Conservation (phyloP, 2,888 invertebrate species). For the Dasysyrphus tricinctus region DNA sequence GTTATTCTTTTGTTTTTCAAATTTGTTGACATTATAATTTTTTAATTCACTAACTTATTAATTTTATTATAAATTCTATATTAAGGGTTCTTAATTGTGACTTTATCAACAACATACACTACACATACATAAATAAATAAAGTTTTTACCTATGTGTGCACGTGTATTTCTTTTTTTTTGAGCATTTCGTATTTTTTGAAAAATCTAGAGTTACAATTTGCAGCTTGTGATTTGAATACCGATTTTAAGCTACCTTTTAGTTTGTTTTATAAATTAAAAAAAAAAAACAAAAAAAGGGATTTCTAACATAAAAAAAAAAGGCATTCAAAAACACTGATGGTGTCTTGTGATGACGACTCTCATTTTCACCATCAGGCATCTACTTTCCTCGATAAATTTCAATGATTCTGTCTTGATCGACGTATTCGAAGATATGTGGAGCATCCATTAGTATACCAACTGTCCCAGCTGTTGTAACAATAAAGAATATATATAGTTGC, state of each 20-base stretch:
- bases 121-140: slow-evolving; percentile 9
- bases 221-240: slow-evolving; percentile 55
- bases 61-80: slow-evolving; percentile 45
- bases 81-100: slow-evolving; percentile 45
- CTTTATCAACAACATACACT: slow-evolving; percentile 56
- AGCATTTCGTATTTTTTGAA: slow-evolving; percentile 54
- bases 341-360: slow-evolving; percentile 51
- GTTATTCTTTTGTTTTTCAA: not conserved
- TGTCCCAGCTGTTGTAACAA: slow-evolving; percentile 97
- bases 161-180: slow-evolving; percentile 20
- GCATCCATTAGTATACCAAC: slow-evolving; percentile 98
- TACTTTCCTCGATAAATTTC: slow-evolving; percentile 97
- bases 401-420: slow-evolving; percentile 97
- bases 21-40: slow-evolving; percentile 31
- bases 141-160: not conserved
- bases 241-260: slow-evolving; percentile 31
- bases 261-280: not conserved
- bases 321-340: slow-evolving; percentile 21
- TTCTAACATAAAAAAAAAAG: slow-evolving; percentile 16
- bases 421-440: slow-evolving; percentile 98
- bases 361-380: slow-evolving; percentile 74
- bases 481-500: slow-evolving; percentile 97
- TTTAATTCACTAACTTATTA: slow-evolving; percentile 32
- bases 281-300: slow-evolving; percentile 22
- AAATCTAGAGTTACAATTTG: slow-evolving; percentile 62